Percentiles rank a stretch among this genome's conserved stretches.
These are phyloP conservation scores for Sciurus niger DNA, from an alignment of 2,113 vertebrate species.

Conservation along the genomic window DNA sequence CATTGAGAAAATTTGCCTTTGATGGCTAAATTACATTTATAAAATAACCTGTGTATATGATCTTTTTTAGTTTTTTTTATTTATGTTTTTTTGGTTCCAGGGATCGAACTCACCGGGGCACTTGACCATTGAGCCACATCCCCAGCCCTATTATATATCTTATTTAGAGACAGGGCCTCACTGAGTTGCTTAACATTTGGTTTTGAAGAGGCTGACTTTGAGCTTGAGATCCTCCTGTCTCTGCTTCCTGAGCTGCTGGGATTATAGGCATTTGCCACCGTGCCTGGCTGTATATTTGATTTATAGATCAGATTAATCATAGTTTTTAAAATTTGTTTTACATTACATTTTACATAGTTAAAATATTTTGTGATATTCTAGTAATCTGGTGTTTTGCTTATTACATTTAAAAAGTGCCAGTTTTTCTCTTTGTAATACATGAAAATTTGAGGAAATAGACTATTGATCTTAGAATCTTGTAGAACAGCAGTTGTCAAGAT, in stretches of 20 bases:
- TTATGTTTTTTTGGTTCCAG: no score
- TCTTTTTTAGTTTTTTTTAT: background rate
- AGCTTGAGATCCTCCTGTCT: no score
- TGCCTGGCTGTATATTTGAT: background rate
- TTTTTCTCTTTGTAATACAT: slow-evolving; percentile 27
- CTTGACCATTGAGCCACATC: no score
- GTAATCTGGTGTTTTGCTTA: background rate
- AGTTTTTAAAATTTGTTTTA: slow-evolving; percentile 27
- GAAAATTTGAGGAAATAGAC: background rate
- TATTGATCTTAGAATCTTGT: slow-evolving; percentile 6
- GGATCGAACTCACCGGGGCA: no score
- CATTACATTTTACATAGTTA: background rate
- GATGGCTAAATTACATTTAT: slow-evolving; percentile 17
- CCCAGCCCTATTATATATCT: no score
- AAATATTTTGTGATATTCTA: background rate
- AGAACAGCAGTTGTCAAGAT: background rate
- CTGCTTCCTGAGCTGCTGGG: no score
- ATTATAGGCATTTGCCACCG: no score
- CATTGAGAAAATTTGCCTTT: slow-evolving; percentile 50
- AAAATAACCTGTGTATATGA: background rate
- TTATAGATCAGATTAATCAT: background rate
- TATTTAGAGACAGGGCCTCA: no score
- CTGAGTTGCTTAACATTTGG: no score
- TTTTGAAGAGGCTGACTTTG: no score
- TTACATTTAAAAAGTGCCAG: background rate